These are phyloP conservation scores for Elaphurus davidianus DNA, from an alignment of 2,113 vertebrate species.

Conservation along the genomic window DNA sequence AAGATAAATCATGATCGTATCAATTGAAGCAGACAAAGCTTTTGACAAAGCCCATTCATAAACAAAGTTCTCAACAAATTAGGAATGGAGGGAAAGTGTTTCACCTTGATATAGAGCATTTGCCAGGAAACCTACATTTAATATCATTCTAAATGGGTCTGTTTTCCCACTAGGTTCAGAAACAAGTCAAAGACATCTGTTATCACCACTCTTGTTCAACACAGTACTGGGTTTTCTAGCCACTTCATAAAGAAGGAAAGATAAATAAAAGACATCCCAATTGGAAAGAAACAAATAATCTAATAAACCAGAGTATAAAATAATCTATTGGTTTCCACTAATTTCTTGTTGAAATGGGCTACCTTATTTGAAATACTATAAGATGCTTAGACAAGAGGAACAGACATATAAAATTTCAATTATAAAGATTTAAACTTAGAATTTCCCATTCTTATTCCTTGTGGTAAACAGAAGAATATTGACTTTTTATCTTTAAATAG, in stretches of 20 bases:
- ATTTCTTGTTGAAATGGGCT: not conserved
- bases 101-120: not conserved
- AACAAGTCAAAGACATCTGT: not conserved
- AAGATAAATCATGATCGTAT: not conserved
- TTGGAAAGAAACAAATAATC: not conserved
- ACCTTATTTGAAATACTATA: not conserved
- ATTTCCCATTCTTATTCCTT: not conserved
- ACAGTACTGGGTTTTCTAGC: not conserved
- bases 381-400: not conserved
- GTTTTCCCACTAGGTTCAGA: not conserved
- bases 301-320: not conserved
- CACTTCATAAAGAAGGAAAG: not conserved
- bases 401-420: not conserved
- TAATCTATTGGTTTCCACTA: not conserved
- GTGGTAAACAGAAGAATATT: not conserved
- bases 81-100: not conserved
- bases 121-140: not conserved
- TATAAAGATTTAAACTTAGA: not conserved
- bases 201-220: not conserved
- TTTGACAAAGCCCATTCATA: not conserved
- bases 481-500: not conserved
- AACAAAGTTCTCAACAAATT: not conserved
- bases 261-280: not conserved
- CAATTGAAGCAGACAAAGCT: not conserved
- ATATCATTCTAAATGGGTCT: not conserved